Conservation (phyloP, 1,140 invertebrate species). For the Cecropterus lyciades region DNA sequence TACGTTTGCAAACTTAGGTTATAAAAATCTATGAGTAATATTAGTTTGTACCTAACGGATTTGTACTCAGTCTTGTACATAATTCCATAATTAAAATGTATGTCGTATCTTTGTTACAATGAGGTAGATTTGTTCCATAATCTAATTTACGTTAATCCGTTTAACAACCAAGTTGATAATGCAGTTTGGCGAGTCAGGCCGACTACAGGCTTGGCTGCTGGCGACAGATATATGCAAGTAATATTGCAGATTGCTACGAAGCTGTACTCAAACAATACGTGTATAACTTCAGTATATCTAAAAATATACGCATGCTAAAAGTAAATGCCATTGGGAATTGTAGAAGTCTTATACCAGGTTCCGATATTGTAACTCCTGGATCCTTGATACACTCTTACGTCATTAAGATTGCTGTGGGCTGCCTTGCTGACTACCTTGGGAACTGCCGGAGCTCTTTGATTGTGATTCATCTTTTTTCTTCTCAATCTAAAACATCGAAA, state of each 20-base stretch:
- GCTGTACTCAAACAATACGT: slow-evolving; percentile 5
- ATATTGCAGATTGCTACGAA: neutral
- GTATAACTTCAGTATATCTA: slow-evolving; percentile 14
- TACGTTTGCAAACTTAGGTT: slow-evolving; percentile 63
- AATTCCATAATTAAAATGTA: slow-evolving; percentile 49
- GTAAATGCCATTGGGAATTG: slow-evolving; percentile 13
- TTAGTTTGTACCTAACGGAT: slow-evolving; percentile 67
- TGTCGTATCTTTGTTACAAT: slow-evolving; percentile 51
- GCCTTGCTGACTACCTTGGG: slow-evolving; percentile 61
- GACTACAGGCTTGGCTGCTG: neutral
- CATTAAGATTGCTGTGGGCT: slow-evolving; percentile 59
- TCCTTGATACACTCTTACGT: neutral
- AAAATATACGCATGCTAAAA: slow-evolving; percentile 12
- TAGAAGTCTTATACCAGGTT: slow-evolving; percentile 29
- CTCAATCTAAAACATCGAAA: slow-evolving; percentile 66
- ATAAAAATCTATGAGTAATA: slow-evolving; percentile 57
- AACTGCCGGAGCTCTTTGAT: slow-evolving; percentile 65
- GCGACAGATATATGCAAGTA: neutral
- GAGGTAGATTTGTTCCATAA: slow-evolving; percentile 65
- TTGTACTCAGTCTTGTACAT: slow-evolving; percentile 78
- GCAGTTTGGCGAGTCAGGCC: slow-evolving; percentile 15
- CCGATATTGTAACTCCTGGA: slow-evolving; percentile 15
- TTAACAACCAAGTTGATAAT: slow-evolving; percentile 26
- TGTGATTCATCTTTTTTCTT: slow-evolving; percentile 68
- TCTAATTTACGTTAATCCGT: slow-evolving; percentile 15